Conservation (phyloP, 30 jellyfish, hydroid and myxozoan genomes). For the Aurelia aurita region DNA sequence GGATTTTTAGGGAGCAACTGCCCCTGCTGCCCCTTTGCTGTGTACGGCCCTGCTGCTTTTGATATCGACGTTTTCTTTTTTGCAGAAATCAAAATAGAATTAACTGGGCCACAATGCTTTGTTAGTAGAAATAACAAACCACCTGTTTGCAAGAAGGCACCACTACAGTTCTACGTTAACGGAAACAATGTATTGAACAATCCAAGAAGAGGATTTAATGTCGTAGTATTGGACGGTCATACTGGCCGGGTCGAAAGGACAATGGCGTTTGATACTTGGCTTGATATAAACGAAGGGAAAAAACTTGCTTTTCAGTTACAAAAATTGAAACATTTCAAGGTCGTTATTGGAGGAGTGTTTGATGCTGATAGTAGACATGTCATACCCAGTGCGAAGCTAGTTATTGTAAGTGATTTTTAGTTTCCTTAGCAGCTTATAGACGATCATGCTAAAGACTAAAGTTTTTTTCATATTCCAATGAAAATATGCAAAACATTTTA, state of each 20-base stretch:
- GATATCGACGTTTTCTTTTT: background rate
- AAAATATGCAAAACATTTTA: too few species aligned
- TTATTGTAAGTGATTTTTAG: constrained; percentile 31
- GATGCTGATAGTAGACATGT: constrained; percentile 1
- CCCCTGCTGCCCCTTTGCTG: too few species aligned
- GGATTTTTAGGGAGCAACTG: too few species aligned
- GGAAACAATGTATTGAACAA: constrained; percentile 19
- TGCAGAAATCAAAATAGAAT: constrained; percentile 17
- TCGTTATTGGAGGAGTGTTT: constrained; percentile 49
- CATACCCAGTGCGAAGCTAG: background rate
- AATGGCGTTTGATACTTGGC: constrained; percentile 20
- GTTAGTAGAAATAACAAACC: background rate
- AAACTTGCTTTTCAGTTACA: background rate
- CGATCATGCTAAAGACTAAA: too few species aligned
- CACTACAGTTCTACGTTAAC: constrained; percentile 13
- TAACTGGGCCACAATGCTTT: constrained; percentile 28
- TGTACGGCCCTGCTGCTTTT: too few species aligned
- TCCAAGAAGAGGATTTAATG: constrained; percentile 32
- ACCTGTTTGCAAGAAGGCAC: constrained; percentile 19
- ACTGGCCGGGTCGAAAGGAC: constrained; percentile 27
- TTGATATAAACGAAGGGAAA: background rate
- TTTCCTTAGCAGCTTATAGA: background rate
- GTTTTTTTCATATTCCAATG: too few species aligned
- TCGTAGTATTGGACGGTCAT: constrained; percentile 31
- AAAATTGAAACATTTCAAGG: background rate